phyloP scores from a whole-genome alignment of 1,140 invertebrate species.

The Melitaea cinxia region DNA sequence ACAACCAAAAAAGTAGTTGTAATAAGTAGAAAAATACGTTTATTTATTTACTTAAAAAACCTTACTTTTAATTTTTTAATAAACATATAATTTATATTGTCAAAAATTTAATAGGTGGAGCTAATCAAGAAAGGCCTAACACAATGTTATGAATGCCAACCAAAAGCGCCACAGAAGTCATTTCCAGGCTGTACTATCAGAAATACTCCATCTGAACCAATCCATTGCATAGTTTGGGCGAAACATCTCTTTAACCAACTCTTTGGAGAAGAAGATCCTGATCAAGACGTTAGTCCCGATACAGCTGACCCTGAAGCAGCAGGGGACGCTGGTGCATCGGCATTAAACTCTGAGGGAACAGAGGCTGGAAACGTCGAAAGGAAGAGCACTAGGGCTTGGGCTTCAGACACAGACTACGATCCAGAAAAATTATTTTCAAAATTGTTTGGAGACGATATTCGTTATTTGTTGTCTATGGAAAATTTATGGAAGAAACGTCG shows the following conservation, averaged over 20 bases:
- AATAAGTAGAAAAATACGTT: too few relatives aligned
- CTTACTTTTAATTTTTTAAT: too few relatives aligned
- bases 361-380: constrained; percentile 87
- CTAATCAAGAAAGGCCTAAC: constrained; percentile 94
- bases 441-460: constrained; percentile 97
- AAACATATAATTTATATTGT: background rate
- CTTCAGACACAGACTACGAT: constrained; percentile 91
- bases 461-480: constrained; percentile 96
- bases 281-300: constrained; percentile 99
- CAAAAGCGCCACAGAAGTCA: constrained; percentile 94
- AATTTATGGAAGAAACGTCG: constrained; percentile 95
- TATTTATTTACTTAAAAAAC: too few relatives aligned
- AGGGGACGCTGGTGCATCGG: constrained; percentile 74
- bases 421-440: constrained; percentile 92
- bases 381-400: constrained; percentile 95
- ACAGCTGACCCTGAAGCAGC: constrained; percentile 94
- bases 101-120: constrained; percentile 88
- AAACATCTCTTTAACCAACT: constrained; percentile 99
- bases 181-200: constrained; percentile 99
- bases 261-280: constrained; percentile 97
- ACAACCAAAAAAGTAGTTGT: too few relatives aligned
- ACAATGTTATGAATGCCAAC: constrained; percentile 98
- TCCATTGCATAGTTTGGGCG: constrained; percentile 99
- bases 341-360: constrained; percentile 62
- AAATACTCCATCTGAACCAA: constrained; percentile 99